These are phyloP conservation scores for Hassar affinis DNA, from an alignment of 2,113 vertebrate species.

Conservation along the genomic window DNA sequence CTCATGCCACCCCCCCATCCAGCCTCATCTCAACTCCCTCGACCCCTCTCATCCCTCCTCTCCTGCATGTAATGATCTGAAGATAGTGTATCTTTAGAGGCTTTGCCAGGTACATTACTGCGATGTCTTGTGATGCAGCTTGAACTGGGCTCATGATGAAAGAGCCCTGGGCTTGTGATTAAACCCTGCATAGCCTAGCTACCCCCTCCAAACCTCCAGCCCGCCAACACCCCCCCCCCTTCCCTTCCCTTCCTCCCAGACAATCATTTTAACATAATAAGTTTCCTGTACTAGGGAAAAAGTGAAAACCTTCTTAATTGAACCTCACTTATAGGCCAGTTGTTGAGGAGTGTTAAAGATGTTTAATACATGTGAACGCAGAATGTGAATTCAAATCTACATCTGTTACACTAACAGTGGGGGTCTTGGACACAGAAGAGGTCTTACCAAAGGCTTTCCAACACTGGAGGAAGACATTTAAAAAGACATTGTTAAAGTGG, in stretches of 20 bases:
- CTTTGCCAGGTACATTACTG: slow-evolving; percentile 17
- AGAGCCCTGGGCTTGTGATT: neutral
- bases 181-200: neutral
- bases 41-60: neutral
- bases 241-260: neutral
- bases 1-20: slow-evolving; percentile 10
- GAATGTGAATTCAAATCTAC: neutral
- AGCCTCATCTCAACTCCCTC: neutral
- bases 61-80: slow-evolving; percentile 15
- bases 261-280: neutral
- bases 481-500: neutral
- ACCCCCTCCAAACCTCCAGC: neutral
- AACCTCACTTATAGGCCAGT: neutral
- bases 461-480: neutral
- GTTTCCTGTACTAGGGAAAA: neutral
- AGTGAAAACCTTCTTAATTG: neutral
- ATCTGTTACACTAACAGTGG: neutral
- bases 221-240: neutral
- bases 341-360: neutral
- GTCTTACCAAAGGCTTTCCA: neutral
- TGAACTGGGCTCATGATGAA: slow-evolving; percentile 10
- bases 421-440: neutral
- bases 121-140: neutral
- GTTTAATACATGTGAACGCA: neutral
- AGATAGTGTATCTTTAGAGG: neutral